Conservation (phyloP, 2,113 vertebrate species). For the Gavia stellata region DNA sequence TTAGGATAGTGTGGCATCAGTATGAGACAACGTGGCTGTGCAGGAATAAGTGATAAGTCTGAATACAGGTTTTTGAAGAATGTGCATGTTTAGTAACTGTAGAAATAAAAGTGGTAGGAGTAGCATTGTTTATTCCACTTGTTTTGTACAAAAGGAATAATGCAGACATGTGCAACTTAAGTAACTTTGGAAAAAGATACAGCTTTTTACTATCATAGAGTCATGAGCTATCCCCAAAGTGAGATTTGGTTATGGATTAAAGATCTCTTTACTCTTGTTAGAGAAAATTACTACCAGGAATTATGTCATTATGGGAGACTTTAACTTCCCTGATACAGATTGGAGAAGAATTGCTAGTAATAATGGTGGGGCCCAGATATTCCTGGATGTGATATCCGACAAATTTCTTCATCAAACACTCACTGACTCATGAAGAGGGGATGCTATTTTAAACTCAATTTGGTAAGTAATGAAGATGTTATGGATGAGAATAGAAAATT, state of each 20-base stretch:
- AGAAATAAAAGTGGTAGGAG: not conserved
- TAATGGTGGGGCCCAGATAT: slow-evolving; percentile 68
- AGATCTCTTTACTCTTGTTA: slow-evolving; percentile 67
- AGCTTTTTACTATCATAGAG: not conserved
- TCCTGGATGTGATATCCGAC: slow-evolving; percentile 67
- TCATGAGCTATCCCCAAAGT: slow-evolving; percentile 49
- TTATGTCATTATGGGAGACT: slow-evolving; percentile 67
- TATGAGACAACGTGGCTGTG: not conserved
- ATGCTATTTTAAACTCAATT: slow-evolving; percentile 62
- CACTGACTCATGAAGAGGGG: slow-evolving; percentile 65
- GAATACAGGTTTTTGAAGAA: not conserved
- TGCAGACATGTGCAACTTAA: not conserved
- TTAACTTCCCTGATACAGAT: slow-evolving; percentile 69
- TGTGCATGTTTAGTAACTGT: not conserved
- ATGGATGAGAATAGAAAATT: slow-evolving; percentile 58
- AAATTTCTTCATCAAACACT: slow-evolving; percentile 65
- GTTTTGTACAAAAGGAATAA: not conserved
- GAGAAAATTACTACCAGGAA: slow-evolving; percentile 65
- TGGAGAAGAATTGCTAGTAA: slow-evolving; percentile 69
- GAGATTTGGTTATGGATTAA: slow-evolving; percentile 64
- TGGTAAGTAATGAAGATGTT: slow-evolving; percentile 64
- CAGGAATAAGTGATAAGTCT: not conserved
- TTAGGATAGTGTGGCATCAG: not conserved
- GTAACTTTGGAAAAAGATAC: not conserved
- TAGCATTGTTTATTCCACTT: not conserved